Evolutionary conservation across 2,888 invertebrate genomes (phyloP).

Genomic region (Mythimna lalbum): DNA sequence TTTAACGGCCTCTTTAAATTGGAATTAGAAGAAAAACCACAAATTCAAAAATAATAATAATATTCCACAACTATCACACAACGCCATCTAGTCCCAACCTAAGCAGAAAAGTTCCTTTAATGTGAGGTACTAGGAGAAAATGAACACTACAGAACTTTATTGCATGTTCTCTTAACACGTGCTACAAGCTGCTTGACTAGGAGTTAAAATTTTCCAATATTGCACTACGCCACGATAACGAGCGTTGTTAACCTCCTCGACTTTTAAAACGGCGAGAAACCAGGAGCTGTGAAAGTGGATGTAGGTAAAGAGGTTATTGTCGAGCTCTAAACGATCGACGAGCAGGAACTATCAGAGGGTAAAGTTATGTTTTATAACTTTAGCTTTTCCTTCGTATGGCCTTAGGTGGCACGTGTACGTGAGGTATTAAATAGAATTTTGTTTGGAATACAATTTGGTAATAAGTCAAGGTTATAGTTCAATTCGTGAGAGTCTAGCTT

Average conservation of each 20-base stretch:
- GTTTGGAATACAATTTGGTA: not conserved
- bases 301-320: slow-evolving; percentile 40
- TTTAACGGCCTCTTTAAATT: not conserved
- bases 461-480: not conserved
- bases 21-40: not conserved
- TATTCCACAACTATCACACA: too few species aligned
- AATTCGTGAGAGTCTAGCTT: too few species aligned
- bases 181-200: slow-evolving; percentile 22
- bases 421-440: slow-evolving; percentile 1
- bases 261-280: slow-evolving; percentile 35
- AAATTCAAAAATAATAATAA: too few species aligned
- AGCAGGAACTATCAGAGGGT: slow-evolving; percentile 8
- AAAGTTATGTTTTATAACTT: slow-evolving; percentile 31
- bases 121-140: not conserved
- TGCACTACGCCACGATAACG: slow-evolving; percentile 30
- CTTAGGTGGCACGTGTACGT: not conserved
- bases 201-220: slow-evolving; percentile 40
- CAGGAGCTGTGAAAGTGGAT: slow-evolving; percentile 8
- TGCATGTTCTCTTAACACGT: slow-evolving; percentile 7
- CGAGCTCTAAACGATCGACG: slow-evolving; percentile 24
- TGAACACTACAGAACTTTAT: slow-evolving; percentile 12
- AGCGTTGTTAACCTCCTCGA: slow-evolving; percentile 23
- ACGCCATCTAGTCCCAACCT: too few species aligned
- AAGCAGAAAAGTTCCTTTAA: not conserved
- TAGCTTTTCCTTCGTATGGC: not conserved